phyloP scores from a whole-genome alignment of 2,888 invertebrate genomes.

The Sinhomidia bicolor region DNA sequence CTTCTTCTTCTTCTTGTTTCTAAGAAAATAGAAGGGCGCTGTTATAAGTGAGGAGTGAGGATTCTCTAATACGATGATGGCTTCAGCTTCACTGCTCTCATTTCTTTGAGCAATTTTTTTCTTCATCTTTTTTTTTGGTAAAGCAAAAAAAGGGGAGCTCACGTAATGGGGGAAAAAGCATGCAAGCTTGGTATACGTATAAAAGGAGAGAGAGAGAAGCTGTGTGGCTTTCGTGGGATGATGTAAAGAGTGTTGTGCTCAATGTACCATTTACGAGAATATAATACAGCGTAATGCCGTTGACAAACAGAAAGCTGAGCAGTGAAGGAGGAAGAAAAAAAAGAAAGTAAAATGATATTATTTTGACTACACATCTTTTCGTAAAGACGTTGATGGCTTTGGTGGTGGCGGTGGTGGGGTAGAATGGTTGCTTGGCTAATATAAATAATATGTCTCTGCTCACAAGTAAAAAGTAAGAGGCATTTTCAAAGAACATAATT shows the following conservation, averaged over 20 bases:
- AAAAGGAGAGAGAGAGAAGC: not conserved
- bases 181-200: too few species aligned
- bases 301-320: slow-evolving; percentile 58
- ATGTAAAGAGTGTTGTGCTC: slow-evolving; percentile 16
- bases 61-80: slow-evolving; percentile 52
- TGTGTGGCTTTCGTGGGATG: not conserved
- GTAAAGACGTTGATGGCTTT: not conserved
- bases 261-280: slow-evolving; percentile 57
- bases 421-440: not conserved
- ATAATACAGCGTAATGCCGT: slow-evolving; percentile 56
- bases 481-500: slow-evolving; percentile 47
- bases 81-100: slow-evolving; percentile 44
- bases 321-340: too few species aligned
- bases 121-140: not conserved
- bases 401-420: not conserved
- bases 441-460: too few species aligned
- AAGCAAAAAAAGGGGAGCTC: not conserved
- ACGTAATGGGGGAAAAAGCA: slow-evolving; percentile 26
- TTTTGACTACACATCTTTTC: slow-evolving; percentile 22
- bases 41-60: slow-evolving; percentile 9
- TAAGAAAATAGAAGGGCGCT: too few species aligned
- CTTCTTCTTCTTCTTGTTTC: too few species aligned
- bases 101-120: slow-evolving; percentile 47
- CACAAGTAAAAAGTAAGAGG: not conserved
- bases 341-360: slow-evolving; percentile 53